phyloP scores from a whole-genome alignment of 2,113 vertebrate genomes.

The Centropristis striata region DNA sequence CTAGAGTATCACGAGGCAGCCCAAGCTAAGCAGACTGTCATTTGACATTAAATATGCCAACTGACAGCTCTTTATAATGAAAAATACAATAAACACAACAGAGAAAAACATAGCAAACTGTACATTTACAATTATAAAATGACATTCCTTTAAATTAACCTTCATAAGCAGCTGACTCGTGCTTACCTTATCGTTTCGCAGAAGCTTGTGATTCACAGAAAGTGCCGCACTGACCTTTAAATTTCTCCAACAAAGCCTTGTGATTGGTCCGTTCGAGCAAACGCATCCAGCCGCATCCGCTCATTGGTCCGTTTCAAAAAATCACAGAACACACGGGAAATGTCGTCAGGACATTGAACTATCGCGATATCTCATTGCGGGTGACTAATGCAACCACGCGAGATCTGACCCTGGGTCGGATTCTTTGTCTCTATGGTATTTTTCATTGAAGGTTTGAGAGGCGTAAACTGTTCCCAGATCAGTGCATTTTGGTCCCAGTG shows the following conservation, averaged over 20 bases:
- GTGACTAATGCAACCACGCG: fast-evolving
- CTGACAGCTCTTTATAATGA: fast-evolving
- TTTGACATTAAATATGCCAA: not conserved
- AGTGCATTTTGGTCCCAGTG: not conserved
- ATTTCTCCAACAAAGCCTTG: slow-evolving; percentile 79
- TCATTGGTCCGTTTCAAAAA: slow-evolving; percentile 92
- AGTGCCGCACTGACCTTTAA: slow-evolving; percentile 91
- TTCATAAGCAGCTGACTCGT: fast-evolving
- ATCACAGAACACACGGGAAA: slow-evolving; percentile 56
- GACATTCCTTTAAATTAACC: fast-evolving
- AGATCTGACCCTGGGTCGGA: slow-evolving; percentile 19
- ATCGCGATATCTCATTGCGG: slow-evolving; percentile 72
- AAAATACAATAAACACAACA: fast-evolving
- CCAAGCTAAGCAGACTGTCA: not conserved
- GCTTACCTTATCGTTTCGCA: slow-evolving; percentile 52
- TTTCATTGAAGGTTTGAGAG: fast-evolving
- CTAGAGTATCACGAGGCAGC: no score
- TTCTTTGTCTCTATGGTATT: not conserved
- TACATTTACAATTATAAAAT: not conserved
- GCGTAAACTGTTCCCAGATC: slow-evolving; percentile 6
- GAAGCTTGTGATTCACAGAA: not conserved
- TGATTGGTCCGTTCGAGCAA: slow-evolving; percentile 94
- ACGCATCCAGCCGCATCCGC: slow-evolving; percentile 66
- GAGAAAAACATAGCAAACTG: not conserved
- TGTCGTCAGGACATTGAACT: not conserved